Evolutionary conservation across 1,140 invertebrate genomes (phyloP), one percentile per base, ranked within the genome.

Genomic region (Sarcophaga bullata): DNA sequence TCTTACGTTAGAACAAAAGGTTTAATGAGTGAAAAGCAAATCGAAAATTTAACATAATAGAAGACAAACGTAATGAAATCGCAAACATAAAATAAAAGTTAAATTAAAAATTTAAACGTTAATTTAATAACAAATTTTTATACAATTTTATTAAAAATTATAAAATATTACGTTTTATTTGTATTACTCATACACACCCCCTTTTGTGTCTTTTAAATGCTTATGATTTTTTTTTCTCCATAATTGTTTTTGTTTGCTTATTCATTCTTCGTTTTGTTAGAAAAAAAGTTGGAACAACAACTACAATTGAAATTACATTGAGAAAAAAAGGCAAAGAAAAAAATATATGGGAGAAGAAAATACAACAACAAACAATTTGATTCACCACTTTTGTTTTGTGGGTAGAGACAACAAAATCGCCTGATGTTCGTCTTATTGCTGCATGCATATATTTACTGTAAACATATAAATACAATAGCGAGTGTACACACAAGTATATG

Each of bases 351-450:
- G 10, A 58, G 15, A 58, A 58, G n/a, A 13, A 58, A 58, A 37
- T 37, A 37, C 25, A 58, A 58, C 11, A 58, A 58, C 54, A 58
- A 8, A 68, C 62, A 68, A 8, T 68, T 17, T 68, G 62, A 9
- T 68, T 68, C 62, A 68, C 19, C 62, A 68, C 19, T 68, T 9
- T 68, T 68, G 62, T 19, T 68, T 68, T 68, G 62, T 10, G 62
- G 62, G 19, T 68, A 68, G 62, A 68, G 62, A 68, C 62, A 68
- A 68, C 62, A 68, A 68, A 68, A 68, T 68, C 62, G 62, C 62
- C 62, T 68, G 62, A 68, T 68, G 54, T 58, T 68, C 19, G 17
- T 68, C 17, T 68, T 62, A 62, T 17, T 62, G n/a, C 8, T 62
- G n/a, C 58, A 15, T 62, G 17, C 11, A 62, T 13, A 52, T 52